Conservation (phyloP, 2,797 vertebrate genomes). For the Tympanoctomys barrerae region DNA sequence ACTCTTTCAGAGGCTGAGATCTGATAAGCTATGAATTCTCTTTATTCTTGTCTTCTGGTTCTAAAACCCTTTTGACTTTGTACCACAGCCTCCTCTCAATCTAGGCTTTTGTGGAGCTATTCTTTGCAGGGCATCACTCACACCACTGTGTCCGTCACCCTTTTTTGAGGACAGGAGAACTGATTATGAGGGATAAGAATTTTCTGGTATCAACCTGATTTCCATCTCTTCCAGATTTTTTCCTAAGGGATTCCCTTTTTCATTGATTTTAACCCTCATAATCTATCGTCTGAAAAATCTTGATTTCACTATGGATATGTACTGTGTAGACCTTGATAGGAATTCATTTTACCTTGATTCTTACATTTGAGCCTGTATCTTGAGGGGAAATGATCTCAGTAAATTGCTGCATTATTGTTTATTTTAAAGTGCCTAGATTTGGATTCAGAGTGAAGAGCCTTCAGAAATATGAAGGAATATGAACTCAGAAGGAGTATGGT, state of each 20-base stretch:
- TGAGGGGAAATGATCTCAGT: background rate
- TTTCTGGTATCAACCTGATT: background rate
- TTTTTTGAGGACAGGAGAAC: background rate
- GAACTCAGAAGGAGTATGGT: background rate
- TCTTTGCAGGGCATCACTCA: background rate
- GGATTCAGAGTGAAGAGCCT: background rate
- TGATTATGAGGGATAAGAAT: background rate
- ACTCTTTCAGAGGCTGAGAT: conserved; percentile 30
- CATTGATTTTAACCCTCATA: background rate
- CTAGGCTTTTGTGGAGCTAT: background rate
- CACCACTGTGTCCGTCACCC: accelerated
- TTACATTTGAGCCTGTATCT: background rate
- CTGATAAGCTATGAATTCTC: background rate
- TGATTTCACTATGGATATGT: background rate
- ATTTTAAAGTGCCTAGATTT: background rate
- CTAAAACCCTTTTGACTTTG: conserved; percentile 2
- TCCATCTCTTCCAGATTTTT: background rate
- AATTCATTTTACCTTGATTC: background rate
- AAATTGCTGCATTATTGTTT: background rate
- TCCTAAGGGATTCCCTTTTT: background rate
- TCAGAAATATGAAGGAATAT: background rate
- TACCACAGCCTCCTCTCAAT: background rate
- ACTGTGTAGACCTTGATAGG: background rate
- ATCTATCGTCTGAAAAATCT: background rate
- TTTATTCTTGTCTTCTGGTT: conserved; percentile 9